Evolutionary conservation across 1,140 invertebrate species (phyloP), one percentile per base, ranked within the genome.

Genomic region (Halyomorpha halys): DNA sequence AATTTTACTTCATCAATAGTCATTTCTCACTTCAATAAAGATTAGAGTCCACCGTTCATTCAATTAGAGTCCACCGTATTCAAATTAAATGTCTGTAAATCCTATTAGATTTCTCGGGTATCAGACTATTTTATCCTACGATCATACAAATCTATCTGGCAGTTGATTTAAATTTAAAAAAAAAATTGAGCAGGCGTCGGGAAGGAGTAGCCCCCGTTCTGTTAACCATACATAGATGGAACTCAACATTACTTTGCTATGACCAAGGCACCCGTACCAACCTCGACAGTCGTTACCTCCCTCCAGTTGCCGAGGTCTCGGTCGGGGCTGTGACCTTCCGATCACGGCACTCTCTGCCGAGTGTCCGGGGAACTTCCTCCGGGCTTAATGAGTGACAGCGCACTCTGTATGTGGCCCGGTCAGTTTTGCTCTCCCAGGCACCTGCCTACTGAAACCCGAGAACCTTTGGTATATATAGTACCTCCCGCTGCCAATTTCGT

Each of bases 321-420:
- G 30, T 19, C 34, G 16, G 21, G 51, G 16, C 39, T 59, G n/a
- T 49, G 49, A 64, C 34, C 21, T 59, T 59, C 5, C 21, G 23
- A 34, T 59, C 53, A 44, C 53, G 63, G 49, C 63, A 64, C 63
- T 64, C 63, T 64, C 63, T 64, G 63, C 44, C 63, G 53, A 47
- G 3, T 15, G 63, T 64, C 63, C 63, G 63, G 53, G 63, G 63
- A 64, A 64, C 63, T 64, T 64, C 63, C 63, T 64, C 63, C 19
- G 54, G 53, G 63, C 54, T 3, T n/a, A n/a, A 3, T 5, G 63
- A 64, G 63, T 59, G 54, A 64, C 63, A 59, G 63, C 13, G 63
- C 54, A 59, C 63, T 64, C 63, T 45, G 63, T 56, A 3, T 4
- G 63, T 39, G 27, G 34, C 63, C 53, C 54, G n/a, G 63, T 18